Conservation (phyloP, 2,797 vertebrate genomes). For the Acrocephalus scirpaceus region DNA sequence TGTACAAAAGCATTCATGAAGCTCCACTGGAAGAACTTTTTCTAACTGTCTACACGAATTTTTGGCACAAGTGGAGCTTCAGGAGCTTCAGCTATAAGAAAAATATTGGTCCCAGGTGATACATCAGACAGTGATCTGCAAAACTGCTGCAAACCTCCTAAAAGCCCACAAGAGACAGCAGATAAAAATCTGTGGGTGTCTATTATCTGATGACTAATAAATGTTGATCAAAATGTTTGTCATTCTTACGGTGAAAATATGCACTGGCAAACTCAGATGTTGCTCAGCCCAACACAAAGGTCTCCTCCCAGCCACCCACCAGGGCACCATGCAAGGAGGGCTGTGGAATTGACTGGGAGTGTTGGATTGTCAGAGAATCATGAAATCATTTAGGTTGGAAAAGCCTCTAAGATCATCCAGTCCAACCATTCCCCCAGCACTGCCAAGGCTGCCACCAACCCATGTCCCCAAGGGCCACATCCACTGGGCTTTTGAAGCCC, state of each 20-base stretch:
- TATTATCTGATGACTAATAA: background rate
- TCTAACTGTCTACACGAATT: background rate
- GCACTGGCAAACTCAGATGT: fast-evolving
- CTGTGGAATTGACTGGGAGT: background rate
- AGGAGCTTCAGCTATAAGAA: background rate
- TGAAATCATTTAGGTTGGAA: background rate
- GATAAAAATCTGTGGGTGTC: background rate
- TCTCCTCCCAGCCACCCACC: background rate
- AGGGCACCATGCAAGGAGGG: background rate
- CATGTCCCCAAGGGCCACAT: background rate
- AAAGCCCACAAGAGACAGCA: background rate
- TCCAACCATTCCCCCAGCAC: background rate
- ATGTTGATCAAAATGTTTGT: background rate
- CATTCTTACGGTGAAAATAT: background rate
- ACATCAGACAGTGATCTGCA: background rate
- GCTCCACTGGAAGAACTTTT: background rate
- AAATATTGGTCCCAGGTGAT: background rate
- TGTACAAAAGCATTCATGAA: background rate
- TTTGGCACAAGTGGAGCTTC: background rate
- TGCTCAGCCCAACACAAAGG: background rate
- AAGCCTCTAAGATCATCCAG: too few species aligned
- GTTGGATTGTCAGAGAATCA: background rate
- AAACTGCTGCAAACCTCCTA: background rate
- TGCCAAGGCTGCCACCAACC: background rate
- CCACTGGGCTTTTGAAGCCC: background rate